Conservation (phyloP, 2,797 vertebrate species). For the Sebastolobus altivelis region DNA sequence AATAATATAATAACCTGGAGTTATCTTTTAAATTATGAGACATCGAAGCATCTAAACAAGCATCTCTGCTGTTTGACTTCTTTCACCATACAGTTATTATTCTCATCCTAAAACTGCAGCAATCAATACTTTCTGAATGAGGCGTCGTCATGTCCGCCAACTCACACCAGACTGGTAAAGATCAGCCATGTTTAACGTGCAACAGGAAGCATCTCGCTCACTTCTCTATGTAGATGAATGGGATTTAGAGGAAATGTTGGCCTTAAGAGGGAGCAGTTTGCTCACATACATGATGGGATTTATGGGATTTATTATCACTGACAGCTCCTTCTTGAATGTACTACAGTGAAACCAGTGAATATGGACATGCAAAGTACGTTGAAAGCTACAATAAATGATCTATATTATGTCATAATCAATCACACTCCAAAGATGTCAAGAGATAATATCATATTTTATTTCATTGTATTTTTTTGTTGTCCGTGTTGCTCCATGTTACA, state of each 20-base stretch:
- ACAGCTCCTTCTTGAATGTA: slow-evolving; percentile 27
- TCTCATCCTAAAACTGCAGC: neutral
- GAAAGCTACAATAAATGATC: neutral
- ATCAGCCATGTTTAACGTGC: neutral
- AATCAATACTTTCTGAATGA: neutral
- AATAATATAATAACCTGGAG: neutral
- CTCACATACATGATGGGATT: neutral
- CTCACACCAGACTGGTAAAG: neutral
- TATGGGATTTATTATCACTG: neutral
- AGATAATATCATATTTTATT: neutral
- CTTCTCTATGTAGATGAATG: neutral
- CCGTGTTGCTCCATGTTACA: neutral
- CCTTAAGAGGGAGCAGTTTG: neutral
- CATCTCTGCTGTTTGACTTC: neutral
- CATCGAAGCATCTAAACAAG: neutral
- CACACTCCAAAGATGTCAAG: neutral
- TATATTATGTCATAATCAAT: neutral
- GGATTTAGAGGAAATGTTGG: neutral
- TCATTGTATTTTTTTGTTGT: no score
- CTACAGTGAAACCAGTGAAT: neutral
- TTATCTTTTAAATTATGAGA: neutral
- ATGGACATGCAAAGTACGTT: neutral
- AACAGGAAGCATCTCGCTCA: neutral
- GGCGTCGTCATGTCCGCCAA: neutral
- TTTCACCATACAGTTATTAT: neutral